Evolutionary conservation across 2,113 vertebrate species (phyloP).

Genomic region (Murina feae): DNA sequence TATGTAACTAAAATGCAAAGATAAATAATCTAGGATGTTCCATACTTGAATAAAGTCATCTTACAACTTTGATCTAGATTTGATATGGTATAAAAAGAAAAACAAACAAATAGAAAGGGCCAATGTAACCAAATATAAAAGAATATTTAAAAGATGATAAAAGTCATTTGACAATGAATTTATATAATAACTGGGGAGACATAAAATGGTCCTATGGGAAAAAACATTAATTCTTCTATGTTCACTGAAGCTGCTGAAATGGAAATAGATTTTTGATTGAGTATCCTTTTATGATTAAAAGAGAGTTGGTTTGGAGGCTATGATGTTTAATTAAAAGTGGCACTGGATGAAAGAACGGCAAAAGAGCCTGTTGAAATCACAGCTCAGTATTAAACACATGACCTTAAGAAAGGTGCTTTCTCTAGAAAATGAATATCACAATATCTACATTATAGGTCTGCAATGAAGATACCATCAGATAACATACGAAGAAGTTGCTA

Average conservation of each 20-base stretch:
- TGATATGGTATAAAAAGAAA: not conserved
- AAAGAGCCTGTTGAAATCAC: not conserved
- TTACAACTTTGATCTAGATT: slow-evolving; percentile 32
- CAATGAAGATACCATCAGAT: not conserved
- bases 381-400: slow-evolving; percentile 1
- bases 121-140: not conserved
- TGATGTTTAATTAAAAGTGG: slow-evolving; percentile 43
- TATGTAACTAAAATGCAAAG: not conserved
- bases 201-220: not conserved
- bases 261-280: slow-evolving; percentile 31
- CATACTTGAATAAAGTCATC: not conserved
- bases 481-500: not conserved
- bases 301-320: not conserved
- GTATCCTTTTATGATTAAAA: slow-evolving; percentile 40
- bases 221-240: slow-evolving; percentile 23
- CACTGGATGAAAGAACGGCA: slow-evolving; percentile 10
- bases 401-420: not conserved
- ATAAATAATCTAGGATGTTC: not conserved
- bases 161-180: not conserved
- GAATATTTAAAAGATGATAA: not conserved
- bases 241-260: slow-evolving; percentile 1
- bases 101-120: not conserved
- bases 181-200: not conserved
- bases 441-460: not conserved
- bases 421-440: not conserved